Evolutionary conservation across 2,797 vertebrate genomes (phyloP).

Genomic region (Chelonia mydas): DNA sequence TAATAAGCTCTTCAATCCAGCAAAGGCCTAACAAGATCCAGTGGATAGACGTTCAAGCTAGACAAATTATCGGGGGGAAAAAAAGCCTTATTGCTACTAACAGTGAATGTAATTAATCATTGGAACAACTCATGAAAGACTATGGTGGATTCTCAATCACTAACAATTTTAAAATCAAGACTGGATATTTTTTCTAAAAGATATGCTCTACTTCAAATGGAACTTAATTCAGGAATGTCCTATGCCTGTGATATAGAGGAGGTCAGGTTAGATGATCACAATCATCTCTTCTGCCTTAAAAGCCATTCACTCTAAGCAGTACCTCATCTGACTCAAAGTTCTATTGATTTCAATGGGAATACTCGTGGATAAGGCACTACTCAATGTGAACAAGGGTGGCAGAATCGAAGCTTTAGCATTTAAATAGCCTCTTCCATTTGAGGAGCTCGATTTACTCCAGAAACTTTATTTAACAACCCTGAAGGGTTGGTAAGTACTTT

Average conservation of each 20-base stretch:
- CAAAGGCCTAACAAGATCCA: neutral
- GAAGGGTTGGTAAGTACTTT: constrained; percentile 24
- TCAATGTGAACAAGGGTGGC: neutral
- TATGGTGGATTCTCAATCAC: neutral
- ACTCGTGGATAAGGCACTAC: neutral
- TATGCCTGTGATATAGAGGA: neutral
- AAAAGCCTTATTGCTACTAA: neutral
- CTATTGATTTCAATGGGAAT: neutral
- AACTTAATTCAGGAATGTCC: neutral
- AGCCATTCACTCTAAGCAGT: neutral
- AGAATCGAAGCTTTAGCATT: neutral
- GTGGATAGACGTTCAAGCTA: neutral
- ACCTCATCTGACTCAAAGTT: neutral
- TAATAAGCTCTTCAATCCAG: neutral
- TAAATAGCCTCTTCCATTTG: neutral
- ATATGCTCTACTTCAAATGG: neutral
- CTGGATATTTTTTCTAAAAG: neutral
- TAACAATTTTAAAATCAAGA: neutral
- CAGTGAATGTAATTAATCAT: neutral
- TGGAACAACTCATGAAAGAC: neutral
- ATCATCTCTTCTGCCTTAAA: neutral
- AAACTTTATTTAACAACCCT: neutral
- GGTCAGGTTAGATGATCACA: neutral
- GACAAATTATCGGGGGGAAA: neutral
- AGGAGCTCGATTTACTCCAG: neutral